These are phyloP conservation scores for Drosophila micromelanica DNA, from an alignment of 1,140 invertebrate species.

Conservation along the genomic window DNA sequence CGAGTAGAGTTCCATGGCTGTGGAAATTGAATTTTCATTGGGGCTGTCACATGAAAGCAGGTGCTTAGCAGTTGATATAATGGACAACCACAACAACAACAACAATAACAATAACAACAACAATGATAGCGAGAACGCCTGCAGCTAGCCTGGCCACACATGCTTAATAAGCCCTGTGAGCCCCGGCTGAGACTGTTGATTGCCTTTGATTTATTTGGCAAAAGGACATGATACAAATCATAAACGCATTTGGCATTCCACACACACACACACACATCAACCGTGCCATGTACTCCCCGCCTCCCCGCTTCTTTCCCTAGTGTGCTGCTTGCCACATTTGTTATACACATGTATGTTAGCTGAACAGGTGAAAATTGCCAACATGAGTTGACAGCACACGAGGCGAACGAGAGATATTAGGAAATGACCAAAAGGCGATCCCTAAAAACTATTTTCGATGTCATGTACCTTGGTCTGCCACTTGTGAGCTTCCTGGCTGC, in stretches of 20 bases:
- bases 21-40: slow-evolving; percentile 75
- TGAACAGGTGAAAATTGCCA: slow-evolving; percentile 78
- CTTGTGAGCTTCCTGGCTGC: not conserved
- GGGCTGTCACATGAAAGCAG: slow-evolving; percentile 20
- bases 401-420: slow-evolving; percentile 33
- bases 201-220: slow-evolving; percentile 78
- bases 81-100: slow-evolving; percentile 22
- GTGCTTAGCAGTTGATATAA: slow-evolving; percentile 61
- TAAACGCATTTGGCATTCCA: slow-evolving; percentile 68
- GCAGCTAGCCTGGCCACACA: slow-evolving; percentile 30
- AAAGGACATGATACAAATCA: slow-evolving; percentile 75
- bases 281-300: not conserved
- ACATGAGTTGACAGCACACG: slow-evolving; percentile 75
- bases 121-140: no score
- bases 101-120: not conserved
- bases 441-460: slow-evolving; percentile 78
- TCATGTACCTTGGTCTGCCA: slow-evolving; percentile 45
- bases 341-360: slow-evolving; percentile 62
- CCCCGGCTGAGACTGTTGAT: slow-evolving; percentile 58
- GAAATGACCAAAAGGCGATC: slow-evolving; percentile 64
- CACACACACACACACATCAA: slow-evolving; percentile 36
- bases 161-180: slow-evolving; percentile 54
- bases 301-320: not conserved
- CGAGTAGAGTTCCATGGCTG: slow-evolving; percentile 53
- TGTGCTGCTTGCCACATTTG: slow-evolving; percentile 58